phyloP scores from a whole-genome alignment of 2,888 invertebrate species.

The Drosophila pseudotalamancana region DNA sequence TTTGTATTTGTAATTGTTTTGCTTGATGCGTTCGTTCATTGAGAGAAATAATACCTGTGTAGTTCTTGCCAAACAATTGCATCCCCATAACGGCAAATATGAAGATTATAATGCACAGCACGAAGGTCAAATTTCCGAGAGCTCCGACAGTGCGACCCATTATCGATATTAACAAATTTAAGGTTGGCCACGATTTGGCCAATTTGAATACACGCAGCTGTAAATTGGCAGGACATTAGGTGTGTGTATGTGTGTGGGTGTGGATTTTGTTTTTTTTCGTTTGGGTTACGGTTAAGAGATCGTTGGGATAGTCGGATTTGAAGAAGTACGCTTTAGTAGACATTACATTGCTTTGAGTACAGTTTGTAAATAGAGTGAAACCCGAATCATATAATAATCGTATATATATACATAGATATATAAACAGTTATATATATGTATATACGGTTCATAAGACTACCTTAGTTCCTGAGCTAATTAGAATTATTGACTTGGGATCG shows the following conservation, averaged over 20 bases:
- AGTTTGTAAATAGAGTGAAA: slow-evolving; percentile 7
- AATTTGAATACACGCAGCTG: slow-evolving; percentile 99
- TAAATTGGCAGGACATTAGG: slow-evolving; percentile 62
- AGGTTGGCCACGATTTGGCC: slow-evolving; percentile 99
- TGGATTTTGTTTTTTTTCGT: slow-evolving; percentile 7
- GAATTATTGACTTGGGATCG: no score
- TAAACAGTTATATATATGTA: background rate
- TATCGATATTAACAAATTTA: slow-evolving; percentile 98
- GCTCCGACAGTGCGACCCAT: slow-evolving; percentile 99
- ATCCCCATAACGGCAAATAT: slow-evolving; percentile 99
- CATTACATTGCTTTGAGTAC: slow-evolving; percentile 19
- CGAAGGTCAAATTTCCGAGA: slow-evolving; percentile 98
- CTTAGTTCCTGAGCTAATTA: slow-evolving; percentile 43
- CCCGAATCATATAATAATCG: background rate
- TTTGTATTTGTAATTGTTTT: slow-evolving; percentile 3
- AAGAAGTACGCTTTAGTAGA: slow-evolving; percentile 27
- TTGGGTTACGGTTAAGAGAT: background rate
- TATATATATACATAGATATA: background rate
- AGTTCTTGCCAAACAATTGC: slow-evolving; percentile 98
- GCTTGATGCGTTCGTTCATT: slow-evolving; percentile 71
- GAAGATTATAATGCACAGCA: slow-evolving; percentile 99
- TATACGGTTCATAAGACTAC: slow-evolving; percentile 14
- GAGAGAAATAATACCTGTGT: slow-evolving; percentile 87
- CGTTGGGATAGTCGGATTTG: slow-evolving; percentile 8
- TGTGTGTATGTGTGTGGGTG: slow-evolving; percentile 16